Evolutionary conservation across 2,113 vertebrate species (phyloP).

Genomic region (Phrynosoma platyrhinos): DNA sequence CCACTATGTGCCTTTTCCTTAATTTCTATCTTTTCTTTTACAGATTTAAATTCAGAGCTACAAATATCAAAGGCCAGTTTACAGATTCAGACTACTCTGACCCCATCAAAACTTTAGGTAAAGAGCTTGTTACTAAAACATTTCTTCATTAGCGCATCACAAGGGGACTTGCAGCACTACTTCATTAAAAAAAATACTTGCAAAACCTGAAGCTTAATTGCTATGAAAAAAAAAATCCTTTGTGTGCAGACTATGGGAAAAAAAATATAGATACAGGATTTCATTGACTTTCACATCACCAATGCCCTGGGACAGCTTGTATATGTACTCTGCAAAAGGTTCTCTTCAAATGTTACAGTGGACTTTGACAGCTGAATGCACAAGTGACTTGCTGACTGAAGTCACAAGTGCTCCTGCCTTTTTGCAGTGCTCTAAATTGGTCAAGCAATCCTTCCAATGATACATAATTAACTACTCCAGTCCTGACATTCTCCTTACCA

Average conservation of each 20-base stretch:
- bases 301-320: not conserved
- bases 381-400: not conserved
- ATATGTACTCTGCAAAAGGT: not conserved
- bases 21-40: constrained; percentile 55
- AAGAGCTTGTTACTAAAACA: constrained; percentile 32
- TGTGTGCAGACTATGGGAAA: not conserved
- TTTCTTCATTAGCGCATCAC: constrained; percentile 13
- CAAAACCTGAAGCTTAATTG: not conserved
- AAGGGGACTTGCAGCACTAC: not conserved
- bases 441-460: not conserved
- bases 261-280: not conserved
- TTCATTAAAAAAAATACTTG: not conserved
- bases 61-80: constrained; percentile 89
- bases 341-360: not conserved
- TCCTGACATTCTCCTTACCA: not conserved
- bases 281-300: not conserved
- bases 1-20: not conserved
- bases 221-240: not conserved
- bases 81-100: constrained; percentile 97
- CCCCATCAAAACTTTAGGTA: constrained; percentile 91
- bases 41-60: constrained; percentile 97
- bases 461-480: not conserved
- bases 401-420: not conserved
- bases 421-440: not conserved
- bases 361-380: not conserved